phyloP scores from a whole-genome alignment of 2,797 vertebrate species.

The Hafferia zeledoni region DNA sequence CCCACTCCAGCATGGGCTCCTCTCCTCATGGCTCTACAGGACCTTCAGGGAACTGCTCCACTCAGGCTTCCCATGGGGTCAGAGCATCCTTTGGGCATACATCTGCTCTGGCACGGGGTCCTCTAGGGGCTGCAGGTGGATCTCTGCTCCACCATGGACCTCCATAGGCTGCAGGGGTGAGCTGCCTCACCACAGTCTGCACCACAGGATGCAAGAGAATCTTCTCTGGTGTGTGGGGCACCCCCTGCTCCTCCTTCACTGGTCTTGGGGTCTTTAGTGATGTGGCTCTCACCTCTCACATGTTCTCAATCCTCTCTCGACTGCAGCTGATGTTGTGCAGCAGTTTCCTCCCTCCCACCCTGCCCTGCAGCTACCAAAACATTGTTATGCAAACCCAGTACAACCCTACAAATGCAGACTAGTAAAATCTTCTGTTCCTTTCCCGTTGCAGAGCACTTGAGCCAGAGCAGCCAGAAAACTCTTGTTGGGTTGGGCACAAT shows the following conservation, averaged over 20 bases:
- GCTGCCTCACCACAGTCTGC: background rate
- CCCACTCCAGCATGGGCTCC: background rate
- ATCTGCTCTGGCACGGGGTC: background rate
- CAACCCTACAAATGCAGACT: background rate
- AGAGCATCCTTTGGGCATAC: background rate
- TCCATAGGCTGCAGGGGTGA: background rate
- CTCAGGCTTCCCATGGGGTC: no score
- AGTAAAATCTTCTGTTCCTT: background rate
- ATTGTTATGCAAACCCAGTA: background rate
- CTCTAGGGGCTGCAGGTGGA: background rate
- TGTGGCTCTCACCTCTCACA: background rate
- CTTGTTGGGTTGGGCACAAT: background rate
- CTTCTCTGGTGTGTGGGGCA: background rate
- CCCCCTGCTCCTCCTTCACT: background rate
- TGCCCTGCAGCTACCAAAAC: background rate
- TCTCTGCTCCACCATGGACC: rapidly evolving
- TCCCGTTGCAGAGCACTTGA: background rate
- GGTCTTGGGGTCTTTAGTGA: background rate
- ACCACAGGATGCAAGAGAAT: rapidly evolving
- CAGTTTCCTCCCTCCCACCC: background rate
- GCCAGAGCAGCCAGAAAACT: background rate
- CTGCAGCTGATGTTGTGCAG: background rate
- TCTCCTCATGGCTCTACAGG: background rate
- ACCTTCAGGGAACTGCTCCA: background rate
- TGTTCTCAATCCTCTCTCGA: background rate